Evolutionary conservation across 1,140 invertebrate genomes (phyloP), one percentile per base, ranked within the genome.

Genomic region (Drosophila neocordata): DNA sequence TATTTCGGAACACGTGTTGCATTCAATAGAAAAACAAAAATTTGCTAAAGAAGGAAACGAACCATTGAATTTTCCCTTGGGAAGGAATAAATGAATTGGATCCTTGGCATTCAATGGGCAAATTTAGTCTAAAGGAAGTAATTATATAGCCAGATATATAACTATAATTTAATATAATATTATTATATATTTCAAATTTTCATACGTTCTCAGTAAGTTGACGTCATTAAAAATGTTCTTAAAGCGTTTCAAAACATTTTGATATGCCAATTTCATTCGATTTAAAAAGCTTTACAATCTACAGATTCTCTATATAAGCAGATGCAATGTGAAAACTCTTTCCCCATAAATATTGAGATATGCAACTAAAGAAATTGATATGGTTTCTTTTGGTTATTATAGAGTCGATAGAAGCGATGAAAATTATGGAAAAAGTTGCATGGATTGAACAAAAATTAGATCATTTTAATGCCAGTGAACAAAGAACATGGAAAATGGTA

Each of bases 391-490:
- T 56, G 9, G 6, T 18, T 15, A 15, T 56, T 8, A 34, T 56
- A 4, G 1, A 9, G 6, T 56, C 13, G 9, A 11, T 34, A 27
- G 5, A 34, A 34, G 13, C 24, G 27, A 34, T 18, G n/a, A 27
- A 34, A 56, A 34, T 56, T 11, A 6, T 8, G n/a, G 60, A 59
- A 0, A 15, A 65, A 5, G 53, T 69, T 1, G 18, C 55, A 53
- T 87, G 55, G 69, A 74, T 90, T 37, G 65, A 73, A 22, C 87
- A 90, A 37, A 88, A 81, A 48, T 77, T 96, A 15, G 95, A 96
- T 89, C 94, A 97, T 90, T 96, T 96, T 75, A 94, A 96, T 90
- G 92, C 93, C 7, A 93, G 93, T 2, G 94, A 96, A 65, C 90
- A 87, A 24, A 91, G 92, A 20, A 94, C 93, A 5, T 97, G 94